phyloP scores from a whole-genome alignment of 2,888 invertebrate genomes.

The Pinctada fucata region DNA sequence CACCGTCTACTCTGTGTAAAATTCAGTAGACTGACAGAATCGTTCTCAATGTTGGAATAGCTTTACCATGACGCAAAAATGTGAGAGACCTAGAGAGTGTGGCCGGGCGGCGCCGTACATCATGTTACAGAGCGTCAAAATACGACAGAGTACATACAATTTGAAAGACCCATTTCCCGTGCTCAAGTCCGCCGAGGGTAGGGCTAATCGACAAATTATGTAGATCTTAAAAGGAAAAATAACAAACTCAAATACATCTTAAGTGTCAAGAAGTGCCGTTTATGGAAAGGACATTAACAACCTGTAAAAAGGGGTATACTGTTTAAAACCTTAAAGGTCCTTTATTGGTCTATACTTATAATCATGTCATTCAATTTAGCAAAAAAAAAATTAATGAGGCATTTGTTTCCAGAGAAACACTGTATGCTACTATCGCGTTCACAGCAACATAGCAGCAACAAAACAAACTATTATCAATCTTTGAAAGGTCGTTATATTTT shows the following conservation, averaged over 20 bases:
- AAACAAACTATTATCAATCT: too few relatives aligned
- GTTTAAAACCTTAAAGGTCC: too few relatives aligned
- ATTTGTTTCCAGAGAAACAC: too few relatives aligned
- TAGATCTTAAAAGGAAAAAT: conserved; percentile 1
- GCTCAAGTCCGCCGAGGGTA: not conserved
- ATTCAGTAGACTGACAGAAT: not conserved
- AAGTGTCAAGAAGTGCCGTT: not conserved
- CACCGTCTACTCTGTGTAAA: not conserved
- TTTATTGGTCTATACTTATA: too few relatives aligned
- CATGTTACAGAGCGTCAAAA: not conserved
- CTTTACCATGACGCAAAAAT: not conserved
- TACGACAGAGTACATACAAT: conserved; percentile 1
- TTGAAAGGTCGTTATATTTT: too few relatives aligned
- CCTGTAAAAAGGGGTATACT: too few relatives aligned
- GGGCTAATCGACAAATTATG: conserved; percentile 4
- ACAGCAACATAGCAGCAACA: too few relatives aligned
- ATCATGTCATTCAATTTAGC: too few relatives aligned
- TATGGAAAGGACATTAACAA: not conserved
- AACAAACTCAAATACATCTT: not conserved
- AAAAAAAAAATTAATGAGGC: too few relatives aligned
- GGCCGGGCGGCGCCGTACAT: not conserved
- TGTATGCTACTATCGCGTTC: too few relatives aligned
- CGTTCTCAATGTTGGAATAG: not conserved
- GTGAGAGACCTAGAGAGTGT: not conserved
- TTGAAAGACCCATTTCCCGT: conserved; percentile 9